These are phyloP conservation scores for Halichoerus grypus DNA, from an alignment of 2,113 vertebrate species.

Conservation along the genomic window DNA sequence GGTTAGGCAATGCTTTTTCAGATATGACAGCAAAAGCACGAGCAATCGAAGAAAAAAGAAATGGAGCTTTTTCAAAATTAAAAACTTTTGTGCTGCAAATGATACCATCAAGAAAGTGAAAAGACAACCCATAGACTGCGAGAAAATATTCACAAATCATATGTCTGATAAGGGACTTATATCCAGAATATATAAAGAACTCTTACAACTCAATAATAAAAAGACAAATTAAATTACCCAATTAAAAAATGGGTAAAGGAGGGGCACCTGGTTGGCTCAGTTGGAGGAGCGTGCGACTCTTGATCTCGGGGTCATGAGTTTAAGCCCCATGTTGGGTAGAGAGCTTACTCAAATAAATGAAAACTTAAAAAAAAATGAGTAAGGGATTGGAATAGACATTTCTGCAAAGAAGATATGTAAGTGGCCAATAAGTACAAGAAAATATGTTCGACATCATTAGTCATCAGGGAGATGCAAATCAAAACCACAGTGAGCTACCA, in stretches of 20 bases:
- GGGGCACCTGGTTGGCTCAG: neutral
- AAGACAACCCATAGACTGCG: neutral
- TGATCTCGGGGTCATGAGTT: neutral
- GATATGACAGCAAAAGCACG: neutral
- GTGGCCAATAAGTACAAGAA: neutral
- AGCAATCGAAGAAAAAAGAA: neutral
- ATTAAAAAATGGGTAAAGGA: conserved; percentile 18
- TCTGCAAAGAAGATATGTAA: neutral
- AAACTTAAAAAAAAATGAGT: neutral
- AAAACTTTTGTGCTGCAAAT: neutral
- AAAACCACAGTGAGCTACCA: neutral
- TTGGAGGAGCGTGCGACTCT: neutral
- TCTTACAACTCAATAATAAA: neutral
- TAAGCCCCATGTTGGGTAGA: neutral
- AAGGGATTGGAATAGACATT: too few species aligned
- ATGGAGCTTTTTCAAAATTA: conserved; percentile 9
- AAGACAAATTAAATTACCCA: neutral
- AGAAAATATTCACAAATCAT: neutral
- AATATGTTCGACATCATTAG: neutral
- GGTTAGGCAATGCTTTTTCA: neutral
- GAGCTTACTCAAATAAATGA: neutral
- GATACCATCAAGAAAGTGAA: neutral
- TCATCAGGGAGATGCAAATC: conserved; percentile 11
- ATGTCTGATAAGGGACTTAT: neutral
- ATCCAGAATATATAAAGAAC: neutral